Conservation (phyloP, 2,888 invertebrate genomes). For the Fabriciana adippe region DNA sequence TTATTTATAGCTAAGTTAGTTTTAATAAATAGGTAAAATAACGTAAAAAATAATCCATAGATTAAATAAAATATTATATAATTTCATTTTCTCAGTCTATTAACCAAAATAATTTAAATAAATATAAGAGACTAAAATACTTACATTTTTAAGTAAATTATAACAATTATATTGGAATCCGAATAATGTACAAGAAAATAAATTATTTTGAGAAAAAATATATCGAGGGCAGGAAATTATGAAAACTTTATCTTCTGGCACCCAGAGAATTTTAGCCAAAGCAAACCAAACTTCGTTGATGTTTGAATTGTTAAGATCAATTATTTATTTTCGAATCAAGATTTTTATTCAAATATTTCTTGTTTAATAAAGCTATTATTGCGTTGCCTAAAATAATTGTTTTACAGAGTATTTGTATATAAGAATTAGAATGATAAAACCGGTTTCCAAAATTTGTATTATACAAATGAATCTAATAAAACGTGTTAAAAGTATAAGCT, state of each 20-base stretch:
- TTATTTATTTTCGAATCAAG: constrained; percentile 7
- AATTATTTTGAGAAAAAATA: neutral
- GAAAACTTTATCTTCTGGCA: constrained; percentile 6
- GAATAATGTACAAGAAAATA: neutral
- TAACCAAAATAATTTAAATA: too few relatives aligned
- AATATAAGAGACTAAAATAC: too few relatives aligned
- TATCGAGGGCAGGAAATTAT: neutral
- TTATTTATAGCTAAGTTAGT: too few relatives aligned
- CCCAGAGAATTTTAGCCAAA: neutral
- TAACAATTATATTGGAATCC: neutral
- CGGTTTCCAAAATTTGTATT: too few relatives aligned
- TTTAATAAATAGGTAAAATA: too few relatives aligned
- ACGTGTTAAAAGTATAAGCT: too few relatives aligned
- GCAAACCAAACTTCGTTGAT: constrained; percentile 6
- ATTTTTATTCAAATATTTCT: constrained; percentile 1
- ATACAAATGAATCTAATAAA: too few relatives aligned
- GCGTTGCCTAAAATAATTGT: too few relatives aligned
- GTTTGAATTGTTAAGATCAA: constrained; percentile 8
- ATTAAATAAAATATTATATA: too few relatives aligned
- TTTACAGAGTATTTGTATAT: neutral
- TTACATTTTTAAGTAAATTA: too few relatives aligned
- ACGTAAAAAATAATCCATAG: too few relatives aligned
- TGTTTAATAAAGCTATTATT: neutral
- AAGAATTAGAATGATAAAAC: neutral
- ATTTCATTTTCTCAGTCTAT: too few relatives aligned